Evolutionary conservation across 2,888 invertebrate species (phyloP), one percentile per base, ranked within the genome.

Genomic region (Troides helena): DNA sequence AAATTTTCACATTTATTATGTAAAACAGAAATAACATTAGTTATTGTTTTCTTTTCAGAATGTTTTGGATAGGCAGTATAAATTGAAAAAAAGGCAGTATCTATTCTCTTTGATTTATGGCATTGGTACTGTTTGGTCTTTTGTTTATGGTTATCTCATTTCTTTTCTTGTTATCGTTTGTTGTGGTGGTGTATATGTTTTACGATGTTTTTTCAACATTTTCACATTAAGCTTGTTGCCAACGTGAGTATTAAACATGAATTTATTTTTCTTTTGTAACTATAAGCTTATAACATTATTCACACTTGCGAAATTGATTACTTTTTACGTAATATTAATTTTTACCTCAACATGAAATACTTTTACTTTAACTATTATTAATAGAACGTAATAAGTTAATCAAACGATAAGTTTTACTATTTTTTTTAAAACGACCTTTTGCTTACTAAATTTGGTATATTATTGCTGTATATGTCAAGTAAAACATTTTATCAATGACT

Each of bases 141-240:
- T 57, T 57, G 57, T 57, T 57, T 57, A 57, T 21, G 57, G 10
- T 21, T 57, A 57, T 5, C 1, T 57, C n/a, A 57, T 57, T 57
- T 57, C 57, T 57, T 50, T 43, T 57, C 50, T 60, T 53, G 64
- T 68, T 68, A 36, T 30, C 17, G 53, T 56, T 65, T 65, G 69
- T 65, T 65, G 65, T 65, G 69, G 65, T 36, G 56, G 61, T 56
- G 53, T 30, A 69, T 25, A 56, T 66, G 62, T 67, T 60, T 56
- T 64, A 70, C 63, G 62, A 70, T 70, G 70, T 23, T 70, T 67
- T 67, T 63, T 67, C 63, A 60, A 70, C 53, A 60, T 23, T 59
- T 64, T 57, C 57, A 25, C 39, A 43, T 23, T 59, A 60, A 21
- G 56, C 53, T 56, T 56, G 56, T 57, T 63, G 57, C 59, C 64